phyloP scores from a whole-genome alignment of 2,888 invertebrate genomes.

The Cloeon dipterum region DNA sequence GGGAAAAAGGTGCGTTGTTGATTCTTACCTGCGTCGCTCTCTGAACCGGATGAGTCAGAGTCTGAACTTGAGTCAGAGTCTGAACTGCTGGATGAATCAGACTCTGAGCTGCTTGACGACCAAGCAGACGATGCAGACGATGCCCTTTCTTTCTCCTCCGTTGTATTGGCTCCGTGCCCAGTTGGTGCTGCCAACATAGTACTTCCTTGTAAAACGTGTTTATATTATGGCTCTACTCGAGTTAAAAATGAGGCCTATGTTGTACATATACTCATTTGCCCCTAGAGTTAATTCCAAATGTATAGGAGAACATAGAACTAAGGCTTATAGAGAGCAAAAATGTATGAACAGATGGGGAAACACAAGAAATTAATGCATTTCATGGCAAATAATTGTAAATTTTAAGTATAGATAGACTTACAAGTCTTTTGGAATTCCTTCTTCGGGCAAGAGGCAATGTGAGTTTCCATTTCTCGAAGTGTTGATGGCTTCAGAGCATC shows the following conservation, averaged over 20 bases:
- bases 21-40: conserved; percentile 83
- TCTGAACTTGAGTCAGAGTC: conserved; percentile 70
- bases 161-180: background rate
- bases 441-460: conserved; percentile 92
- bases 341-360: no score
- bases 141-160: background rate
- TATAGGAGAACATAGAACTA: no score
- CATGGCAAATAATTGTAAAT: no score
- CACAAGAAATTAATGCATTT: no score
- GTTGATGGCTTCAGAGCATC: conserved; percentile 98
- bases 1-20: background rate
- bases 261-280: no score
- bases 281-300: no score
- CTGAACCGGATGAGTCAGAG: conserved; percentile 67
- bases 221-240: no score
- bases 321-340: no score
- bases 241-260: no score
- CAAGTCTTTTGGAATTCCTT: conserved; percentile 96
- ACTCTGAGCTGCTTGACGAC: conserved; percentile 67
- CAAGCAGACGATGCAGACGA: conserved; percentile 41
- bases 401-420: no score
- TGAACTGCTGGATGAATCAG: conserved; percentile 68
- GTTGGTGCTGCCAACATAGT: conserved; percentile 1
- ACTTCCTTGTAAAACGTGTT: no score
- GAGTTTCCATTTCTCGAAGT: conserved; percentile 87